phyloP scores from a whole-genome alignment of 2,888 invertebrate species.

The Sinelater perroti region DNA sequence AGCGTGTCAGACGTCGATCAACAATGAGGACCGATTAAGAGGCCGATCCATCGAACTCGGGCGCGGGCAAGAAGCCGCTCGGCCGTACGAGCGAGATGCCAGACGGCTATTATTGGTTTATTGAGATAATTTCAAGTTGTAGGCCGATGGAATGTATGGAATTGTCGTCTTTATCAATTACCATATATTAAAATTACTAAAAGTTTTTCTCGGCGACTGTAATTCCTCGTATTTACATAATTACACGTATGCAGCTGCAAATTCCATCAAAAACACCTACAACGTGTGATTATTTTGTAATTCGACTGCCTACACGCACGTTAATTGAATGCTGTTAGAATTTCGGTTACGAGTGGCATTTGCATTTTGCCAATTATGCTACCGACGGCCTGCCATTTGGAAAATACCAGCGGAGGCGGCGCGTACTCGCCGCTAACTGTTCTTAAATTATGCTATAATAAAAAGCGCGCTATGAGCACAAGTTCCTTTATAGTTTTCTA shows the following conservation, averaged over 20 bases:
- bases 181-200: slow-evolving; percentile 35
- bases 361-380: background rate
- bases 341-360: slow-evolving; percentile 17
- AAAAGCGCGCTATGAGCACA: too few species aligned
- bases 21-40: slow-evolving; percentile 9
- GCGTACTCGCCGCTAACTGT: too few species aligned
- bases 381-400: too few species aligned
- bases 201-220: slow-evolving; percentile 23
- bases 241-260: slow-evolving; percentile 34
- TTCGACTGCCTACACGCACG: slow-evolving; percentile 21
- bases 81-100: slow-evolving; percentile 25
- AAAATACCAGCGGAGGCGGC: too few species aligned
- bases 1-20: too few species aligned
- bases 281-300: slow-evolving; percentile 33
- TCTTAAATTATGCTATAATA: too few species aligned
- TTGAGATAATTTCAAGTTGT: slow-evolving; percentile 31
- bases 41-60: slow-evolving; percentile 12
- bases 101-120: slow-evolving; percentile 29
- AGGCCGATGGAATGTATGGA: slow-evolving; percentile 31
- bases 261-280: slow-evolving; percentile 38
- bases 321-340: slow-evolving; percentile 22
- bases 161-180: slow-evolving; percentile 39
- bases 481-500: too few species aligned
- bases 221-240: slow-evolving; percentile 37
- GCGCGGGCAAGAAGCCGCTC: slow-evolving; percentile 10